Evolutionary conservation across 2,888 invertebrate genomes (phyloP), one percentile per base, ranked within the genome.

Genomic region (Ormyrus pomaceus): DNA sequence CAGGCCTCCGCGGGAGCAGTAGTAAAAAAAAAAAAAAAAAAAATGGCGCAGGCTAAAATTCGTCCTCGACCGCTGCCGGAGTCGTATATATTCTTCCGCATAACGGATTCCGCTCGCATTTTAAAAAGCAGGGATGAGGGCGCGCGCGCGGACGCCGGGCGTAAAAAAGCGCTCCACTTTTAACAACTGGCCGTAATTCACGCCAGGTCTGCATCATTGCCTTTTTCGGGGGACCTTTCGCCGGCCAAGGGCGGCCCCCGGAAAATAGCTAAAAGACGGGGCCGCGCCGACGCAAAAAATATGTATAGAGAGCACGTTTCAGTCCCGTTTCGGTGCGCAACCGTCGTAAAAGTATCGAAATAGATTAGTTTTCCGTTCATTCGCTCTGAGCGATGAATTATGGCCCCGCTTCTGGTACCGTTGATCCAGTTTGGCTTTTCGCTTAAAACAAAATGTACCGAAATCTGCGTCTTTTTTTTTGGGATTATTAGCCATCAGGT

Each of bases 341-440:
- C 73, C 78, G 78, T 73, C 72, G 73, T 78, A 78, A 78, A 78
- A 78, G 7, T 48, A 61, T 50, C 11, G 53, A 6, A 3, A 5
- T 8, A 45, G 77, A 77, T 77, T 51, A 56, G 65, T 56, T 77
- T 51, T 46, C 56, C 55, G 48, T 55, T 10, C 58, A 59, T 58
- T 11, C 1, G 58, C 59, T 46, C 13, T n/a, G 11, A n/a, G 9
- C 34, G 34, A 80, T 83, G 81, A 87, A 84, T 84, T 86, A 85
- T 79, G 83, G 70, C 73, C 9, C n/a, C 45, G n/a, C 66, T 68
- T 19, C 48, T 79, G 80, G 84, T 84, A 84, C 86, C 84, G 86
- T 86, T 86, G 85, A 82, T 85, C 84, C 81, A 86, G 82, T 86
- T 85, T 76, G 85, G 85, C 84, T 85, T 84, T 80, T 45, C 45